phyloP scores from a whole-genome alignment of 1,140 invertebrate genomes.

The Caenorhabditis briggsae region DNA sequence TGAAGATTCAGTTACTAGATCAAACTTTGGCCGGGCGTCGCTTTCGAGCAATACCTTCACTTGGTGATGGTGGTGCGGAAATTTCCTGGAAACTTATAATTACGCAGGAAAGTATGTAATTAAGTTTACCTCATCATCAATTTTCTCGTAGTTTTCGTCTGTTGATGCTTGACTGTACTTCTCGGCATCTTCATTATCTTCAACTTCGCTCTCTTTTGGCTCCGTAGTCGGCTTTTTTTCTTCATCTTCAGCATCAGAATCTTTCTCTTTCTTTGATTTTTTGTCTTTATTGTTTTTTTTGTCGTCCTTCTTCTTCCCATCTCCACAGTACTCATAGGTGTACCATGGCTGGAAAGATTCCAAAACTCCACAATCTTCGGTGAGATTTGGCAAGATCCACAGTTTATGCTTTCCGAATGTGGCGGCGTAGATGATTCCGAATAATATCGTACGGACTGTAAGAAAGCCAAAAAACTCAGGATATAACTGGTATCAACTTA shows the following conservation, averaged over 20 bases:
- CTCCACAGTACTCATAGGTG: constrained; percentile 79
- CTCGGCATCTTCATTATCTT: constrained; percentile 18
- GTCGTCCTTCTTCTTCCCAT: constrained; percentile 69
- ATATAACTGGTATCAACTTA: constrained; percentile 75
- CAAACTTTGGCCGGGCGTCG: constrained; percentile 5
- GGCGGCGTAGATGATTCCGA: constrained; percentile 89
- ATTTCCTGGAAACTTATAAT: constrained; percentile 8
- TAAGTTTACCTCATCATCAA: background rate
- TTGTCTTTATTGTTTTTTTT: constrained; percentile 69
- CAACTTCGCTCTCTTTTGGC: background rate
- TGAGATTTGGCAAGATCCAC: constrained; percentile 96
- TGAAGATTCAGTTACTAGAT: background rate
- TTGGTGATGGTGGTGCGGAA: constrained; percentile 21
- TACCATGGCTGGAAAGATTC: constrained; percentile 98
- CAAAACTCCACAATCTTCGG: constrained; percentile 96
- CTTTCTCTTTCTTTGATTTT: constrained; percentile 62
- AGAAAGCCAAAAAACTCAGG: constrained; percentile 47
- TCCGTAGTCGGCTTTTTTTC: constrained; percentile 18
- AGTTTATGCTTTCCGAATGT: constrained; percentile 92
- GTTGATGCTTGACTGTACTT: constrained; percentile 27
- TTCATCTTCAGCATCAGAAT: constrained; percentile 59
- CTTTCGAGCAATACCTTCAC: constrained; percentile 25
- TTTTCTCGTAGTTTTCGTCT: constrained; percentile 39
- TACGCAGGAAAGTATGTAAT: background rate
- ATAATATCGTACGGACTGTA: constrained; percentile 88